Base-by-base conservation (phyloP, 2,888 invertebrate species). In the Poecilobothrus nobilitatus region DNA sequence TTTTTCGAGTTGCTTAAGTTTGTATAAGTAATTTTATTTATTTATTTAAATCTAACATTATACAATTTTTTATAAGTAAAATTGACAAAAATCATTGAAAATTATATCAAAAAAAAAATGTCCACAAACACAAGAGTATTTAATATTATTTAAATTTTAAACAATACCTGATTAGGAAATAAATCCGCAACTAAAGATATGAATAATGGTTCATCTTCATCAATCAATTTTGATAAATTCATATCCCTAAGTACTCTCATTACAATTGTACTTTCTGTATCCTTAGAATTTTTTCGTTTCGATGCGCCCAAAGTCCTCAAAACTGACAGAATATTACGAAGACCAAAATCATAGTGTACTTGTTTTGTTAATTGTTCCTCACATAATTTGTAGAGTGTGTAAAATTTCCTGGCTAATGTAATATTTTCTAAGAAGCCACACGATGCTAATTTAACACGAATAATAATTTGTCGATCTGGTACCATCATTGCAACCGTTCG, bases 401-500 rank as follows among this genome's bases (percentile, higher is more conserved):
- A 97, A 83, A 97, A 97, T 81, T 97, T 97, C 74, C 97, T 86
- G 0, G 97, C 95, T 10, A 97, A 83, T 0, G 95, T 94, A 62
- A 97, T 94, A 79, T 97, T 97, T 81, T 97, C 95, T 63, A 96
- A 83, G 80, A 97, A 97, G 34, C 97, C 97, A 79, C 97, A 97
- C 73, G 94, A 94, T 21, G 97, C 97, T 67, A 97, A 83, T 83
- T 97, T 97, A 0, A 97, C 97, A 72, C 97, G 85, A 74, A 97
- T 97, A 76, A 97, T 97, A 76, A 97, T 97, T 83, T 96, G 97
- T 70, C 97, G 84, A 80, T 97, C 97, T 0, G 97, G 97, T 20
- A 97, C 97, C 97, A 97, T 97, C 97, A 97, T 97, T 63, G 97
- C 95, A 0, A 97, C 97, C 0, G 96, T 96, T 68, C 97, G 89